These are phyloP conservation scores for Palythoa heliodiscus DNA, from an alignment of 92 coral and sea anemone genomes.

Conservation along the genomic window DNA sequence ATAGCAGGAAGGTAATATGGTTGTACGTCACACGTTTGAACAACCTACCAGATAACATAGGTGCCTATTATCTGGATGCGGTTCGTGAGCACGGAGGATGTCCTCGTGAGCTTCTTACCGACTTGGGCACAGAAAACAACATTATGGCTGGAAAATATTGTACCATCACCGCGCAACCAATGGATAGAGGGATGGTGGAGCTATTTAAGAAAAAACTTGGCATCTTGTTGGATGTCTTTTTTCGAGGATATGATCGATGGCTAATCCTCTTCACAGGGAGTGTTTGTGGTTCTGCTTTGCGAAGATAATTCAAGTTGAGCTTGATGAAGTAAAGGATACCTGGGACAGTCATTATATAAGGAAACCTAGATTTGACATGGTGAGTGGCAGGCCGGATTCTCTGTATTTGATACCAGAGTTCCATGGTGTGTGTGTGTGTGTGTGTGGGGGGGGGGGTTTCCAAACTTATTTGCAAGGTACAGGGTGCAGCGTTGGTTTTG, in stretches of 20 bases:
- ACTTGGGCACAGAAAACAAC: constrained; percentile 2
- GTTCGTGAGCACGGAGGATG: constrained; percentile 2
- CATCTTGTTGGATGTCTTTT: not conserved
- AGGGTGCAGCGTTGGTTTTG: not conserved
- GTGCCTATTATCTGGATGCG: constrained; percentile 16
- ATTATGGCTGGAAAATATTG: constrained; percentile 11
- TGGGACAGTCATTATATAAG: constrained; percentile 1
- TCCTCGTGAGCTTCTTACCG: not conserved
- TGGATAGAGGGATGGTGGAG: constrained; percentile 16
- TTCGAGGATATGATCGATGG: constrained; percentile 7
- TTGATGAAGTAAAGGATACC: constrained; percentile 5
- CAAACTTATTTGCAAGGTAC: not conserved
- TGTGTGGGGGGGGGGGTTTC: no score
- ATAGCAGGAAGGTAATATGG: constrained; percentile 1
- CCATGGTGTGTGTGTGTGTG: no score
- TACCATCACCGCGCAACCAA: constrained; percentile 11
- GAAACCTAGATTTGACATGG: not conserved
- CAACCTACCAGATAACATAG: constrained; percentile 16
- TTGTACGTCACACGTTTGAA: constrained; percentile 1
- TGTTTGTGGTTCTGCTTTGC: constrained; percentile 15
- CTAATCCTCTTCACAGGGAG: constrained; percentile 10
- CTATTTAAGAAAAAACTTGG: not conserved
- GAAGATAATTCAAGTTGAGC: not conserved
- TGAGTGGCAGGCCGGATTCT: not conserved
- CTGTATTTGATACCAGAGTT: constrained; percentile 12